A percentile compares a stretch with the other conserved stretches of the same genome.
Evolutionary conservation across 2,888 invertebrate genomes (phyloP).

Genomic region (Ormia ochracea): DNA sequence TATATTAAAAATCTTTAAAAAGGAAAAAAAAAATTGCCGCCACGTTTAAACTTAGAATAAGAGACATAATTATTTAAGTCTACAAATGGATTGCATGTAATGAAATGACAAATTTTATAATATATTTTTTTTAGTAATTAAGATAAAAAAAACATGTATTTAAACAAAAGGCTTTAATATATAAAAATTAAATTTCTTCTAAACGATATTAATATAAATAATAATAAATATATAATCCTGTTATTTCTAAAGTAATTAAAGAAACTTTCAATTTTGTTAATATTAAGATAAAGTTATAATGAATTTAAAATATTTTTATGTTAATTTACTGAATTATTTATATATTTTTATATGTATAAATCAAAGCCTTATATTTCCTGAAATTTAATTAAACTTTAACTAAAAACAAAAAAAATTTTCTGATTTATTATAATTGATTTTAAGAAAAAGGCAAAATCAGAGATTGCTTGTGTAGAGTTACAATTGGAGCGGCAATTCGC

Average conservation of each 20-base stretch:
- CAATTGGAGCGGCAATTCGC: no score
- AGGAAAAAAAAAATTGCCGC: conserved; percentile 23
- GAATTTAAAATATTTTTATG: conserved; percentile 14
- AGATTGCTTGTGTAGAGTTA: background rate
- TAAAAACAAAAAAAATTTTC: background rate
- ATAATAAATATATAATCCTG: conserved; percentile 15
- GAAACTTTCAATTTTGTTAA: conserved; percentile 8
- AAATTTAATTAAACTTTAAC: conserved; percentile 37
- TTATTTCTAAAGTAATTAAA: conserved; percentile 40
- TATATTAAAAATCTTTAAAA: conserved; percentile 5
- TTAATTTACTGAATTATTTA: conserved; percentile 47
- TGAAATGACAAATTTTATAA: conserved; percentile 32
- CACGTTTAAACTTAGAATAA: conserved; percentile 3
- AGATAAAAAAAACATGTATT: conserved; percentile 4
- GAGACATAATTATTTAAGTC: conserved; percentile 32
- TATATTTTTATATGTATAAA: conserved; percentile 41
- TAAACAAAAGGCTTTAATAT: conserved; percentile 47
- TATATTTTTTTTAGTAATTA: background rate
- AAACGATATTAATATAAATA: conserved; percentile 41
- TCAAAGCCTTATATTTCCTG: conserved; percentile 56
- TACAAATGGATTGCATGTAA: conserved; percentile 31
- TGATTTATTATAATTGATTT: background rate
- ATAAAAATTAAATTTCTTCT: conserved; percentile 27
- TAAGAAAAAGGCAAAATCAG: background rate
- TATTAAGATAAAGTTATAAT: conserved; percentile 13